A percentile compares a stretch with the other conserved stretches of the same genome.
Evolutionary conservation across 2,113 vertebrate species (phyloP).

Genomic region (Numida meleagris): DNA sequence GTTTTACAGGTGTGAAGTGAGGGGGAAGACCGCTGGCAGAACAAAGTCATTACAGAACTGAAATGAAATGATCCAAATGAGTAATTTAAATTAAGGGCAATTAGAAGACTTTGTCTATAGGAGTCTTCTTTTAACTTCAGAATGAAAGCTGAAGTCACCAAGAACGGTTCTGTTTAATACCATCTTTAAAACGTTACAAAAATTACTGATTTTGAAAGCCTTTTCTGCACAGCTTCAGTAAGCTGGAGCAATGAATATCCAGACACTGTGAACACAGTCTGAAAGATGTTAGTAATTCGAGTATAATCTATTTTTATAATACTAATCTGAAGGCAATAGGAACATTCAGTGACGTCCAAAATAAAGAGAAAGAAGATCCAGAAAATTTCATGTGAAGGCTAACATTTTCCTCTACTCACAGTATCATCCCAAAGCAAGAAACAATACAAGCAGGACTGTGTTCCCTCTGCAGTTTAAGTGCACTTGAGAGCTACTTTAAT

Average conservation of each 20-base stretch:
- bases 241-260: neutral
- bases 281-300: conserved; percentile 34
- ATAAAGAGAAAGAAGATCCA: conserved; percentile 59
- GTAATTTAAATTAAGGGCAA: conserved; percentile 4
- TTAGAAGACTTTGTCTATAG: conserved; percentile 5
- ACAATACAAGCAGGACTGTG: conserved; percentile 4
- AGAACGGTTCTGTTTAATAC: neutral
- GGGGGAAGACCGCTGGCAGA: conserved; percentile 18
- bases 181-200: conserved; percentile 5
- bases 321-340: conserved; percentile 14
- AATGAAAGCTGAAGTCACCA: conserved; percentile 6
- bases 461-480: neutral
- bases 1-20: conserved; percentile 33
- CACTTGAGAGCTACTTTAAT: neutral
- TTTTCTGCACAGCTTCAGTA: conserved; percentile 40
- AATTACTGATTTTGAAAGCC: conserved; percentile 29
- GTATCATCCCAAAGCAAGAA: neutral
- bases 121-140: conserved; percentile 18
- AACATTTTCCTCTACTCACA: conserved; percentile 38
- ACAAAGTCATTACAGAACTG: conserved; percentile 42
- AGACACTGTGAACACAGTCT: conserved; percentile 22
- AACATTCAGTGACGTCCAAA: conserved; percentile 44
- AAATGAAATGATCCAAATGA: neutral
- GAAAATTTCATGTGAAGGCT: conserved; percentile 38
- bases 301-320: conserved; percentile 51